Percentiles rank a stretch among this genome's conserved stretches.
phyloP scores from a whole-genome alignment of 2,113 vertebrate species.

The Cyprinodon variegatus region DNA sequence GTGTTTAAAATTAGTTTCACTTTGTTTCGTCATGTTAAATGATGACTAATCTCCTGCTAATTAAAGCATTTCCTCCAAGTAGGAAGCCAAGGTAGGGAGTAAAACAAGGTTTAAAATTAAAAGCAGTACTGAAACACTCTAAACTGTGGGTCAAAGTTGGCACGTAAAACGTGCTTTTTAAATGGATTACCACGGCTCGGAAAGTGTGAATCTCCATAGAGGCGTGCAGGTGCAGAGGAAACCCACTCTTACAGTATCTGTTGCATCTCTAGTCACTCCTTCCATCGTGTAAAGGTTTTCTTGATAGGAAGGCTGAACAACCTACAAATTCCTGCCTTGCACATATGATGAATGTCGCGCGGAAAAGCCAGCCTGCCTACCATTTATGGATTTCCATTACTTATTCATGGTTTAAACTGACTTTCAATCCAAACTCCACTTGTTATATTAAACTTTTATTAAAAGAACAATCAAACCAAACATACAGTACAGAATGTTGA shows the following conservation, averaged over 20 bases:
- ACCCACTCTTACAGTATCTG: slow-evolving; percentile 59
- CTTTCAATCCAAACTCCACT: background rate
- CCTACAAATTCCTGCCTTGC: slow-evolving; percentile 45
- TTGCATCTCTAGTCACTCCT: slow-evolving; percentile 60
- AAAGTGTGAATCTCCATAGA: slow-evolving; percentile 63
- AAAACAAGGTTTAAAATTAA: background rate
- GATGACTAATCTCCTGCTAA: background rate
- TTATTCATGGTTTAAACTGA: slow-evolving; percentile 3
- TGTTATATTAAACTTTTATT: slow-evolving; percentile 78
- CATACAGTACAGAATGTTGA: slow-evolving; percentile 71
- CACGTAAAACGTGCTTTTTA: background rate
- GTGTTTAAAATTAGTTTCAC: background rate
- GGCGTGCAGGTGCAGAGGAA: slow-evolving; percentile 50
- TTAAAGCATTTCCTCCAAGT: background rate
- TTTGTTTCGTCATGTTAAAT: background rate
- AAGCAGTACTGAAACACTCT: background rate
- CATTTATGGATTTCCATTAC: slow-evolving; percentile 43
- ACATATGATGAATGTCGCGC: slow-evolving; percentile 3
- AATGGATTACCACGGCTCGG: slow-evolving; percentile 13
- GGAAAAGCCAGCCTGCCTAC: slow-evolving; percentile 29
- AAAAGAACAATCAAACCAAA: slow-evolving; percentile 76
- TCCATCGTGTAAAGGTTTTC: slow-evolving; percentile 55
- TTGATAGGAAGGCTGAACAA: slow-evolving; percentile 18
- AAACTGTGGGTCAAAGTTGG: background rate
- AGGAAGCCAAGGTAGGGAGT: background rate